Evolutionary conservation across 2,797 vertebrate species (phyloP), one percentile per base, ranked within the genome.

Genomic region (Sebastes steindachneri): DNA sequence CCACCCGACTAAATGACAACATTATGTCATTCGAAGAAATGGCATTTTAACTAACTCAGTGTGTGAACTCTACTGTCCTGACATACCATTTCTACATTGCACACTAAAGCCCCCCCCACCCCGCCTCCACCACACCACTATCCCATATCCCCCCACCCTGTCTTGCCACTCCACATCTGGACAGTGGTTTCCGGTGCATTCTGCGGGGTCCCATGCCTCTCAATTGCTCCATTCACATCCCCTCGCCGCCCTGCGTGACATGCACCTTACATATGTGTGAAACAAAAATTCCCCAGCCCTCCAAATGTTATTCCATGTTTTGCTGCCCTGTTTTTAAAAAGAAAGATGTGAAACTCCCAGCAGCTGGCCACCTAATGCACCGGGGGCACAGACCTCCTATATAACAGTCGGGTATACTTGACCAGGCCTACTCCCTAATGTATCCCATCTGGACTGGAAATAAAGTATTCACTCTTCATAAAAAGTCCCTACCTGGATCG

Each of bases 161-260:
- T 91, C 88, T 78, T 79, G 86, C 85, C 15, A 71, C 87, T 90
- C 88, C 92, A 93, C 96, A 95, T 93, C 95, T 94, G 96, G 93
- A 94, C 76, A 86, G 93, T 73, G 68, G 91, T 87, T 92, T 94
- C 86, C 79, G 75, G 80, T 73, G 74, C 83, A 92, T 94, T 94
- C 90, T 75, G 0, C 63, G 8, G 83, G 87, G 85, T 90, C 84
- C 35, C 81, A 33, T 55, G 53, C 78, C 51, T 25, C 69, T 85
- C 82, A 95, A 91, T 92, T 33, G 65, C 72, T 86, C 83, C 68
- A 92, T 94, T 94, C 94, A 93, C 85, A 82, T 81, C 73, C 26
- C 81, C 54, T 77, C 26, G 4, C 58, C 14, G 23, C 80, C 79
- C 86, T 28, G 80, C 70, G 29, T 81, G 86, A 88, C 68, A 60